These are phyloP conservation scores for Tachysurus fulvidraco DNA, from an alignment of 2,113 vertebrate genomes.

Conservation along the genomic window DNA sequence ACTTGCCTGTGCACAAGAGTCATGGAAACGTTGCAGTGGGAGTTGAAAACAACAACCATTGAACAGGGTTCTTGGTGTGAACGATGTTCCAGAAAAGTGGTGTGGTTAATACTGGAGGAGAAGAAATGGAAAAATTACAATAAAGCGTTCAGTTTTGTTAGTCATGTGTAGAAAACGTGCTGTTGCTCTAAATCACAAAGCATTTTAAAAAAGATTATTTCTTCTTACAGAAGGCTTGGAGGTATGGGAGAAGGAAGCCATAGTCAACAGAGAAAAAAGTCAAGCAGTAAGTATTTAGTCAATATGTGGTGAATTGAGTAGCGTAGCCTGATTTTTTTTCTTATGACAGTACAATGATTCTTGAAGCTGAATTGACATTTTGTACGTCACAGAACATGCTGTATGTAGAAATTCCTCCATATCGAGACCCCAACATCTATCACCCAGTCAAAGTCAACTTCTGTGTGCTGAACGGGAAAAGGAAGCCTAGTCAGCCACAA, in stretches of 20 bases:
- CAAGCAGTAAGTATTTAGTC: slow-evolving; percentile 81
- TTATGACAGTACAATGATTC: not conserved
- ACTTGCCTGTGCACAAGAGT: slow-evolving; percentile 39
- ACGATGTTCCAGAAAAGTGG: slow-evolving; percentile 1
- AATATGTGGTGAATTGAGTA: not conserved
- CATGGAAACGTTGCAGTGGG: slow-evolving; percentile 40
- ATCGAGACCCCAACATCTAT: slow-evolving; percentile 82
- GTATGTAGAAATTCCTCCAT: slow-evolving; percentile 90
- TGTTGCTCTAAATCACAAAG: slow-evolving; percentile 5
- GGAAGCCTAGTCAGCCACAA: slow-evolving; percentile 92
- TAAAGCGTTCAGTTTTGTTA: not conserved
- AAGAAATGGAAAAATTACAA: slow-evolving; percentile 12
- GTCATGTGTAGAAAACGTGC: not conserved
- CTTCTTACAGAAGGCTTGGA: slow-evolving; percentile 87
- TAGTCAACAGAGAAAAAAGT: slow-evolving; percentile 93
- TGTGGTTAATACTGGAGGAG: not conserved
- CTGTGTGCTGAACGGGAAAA: slow-evolving; percentile 92
- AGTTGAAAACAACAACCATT: slow-evolving; percentile 5
- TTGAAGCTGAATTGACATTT: not conserved
- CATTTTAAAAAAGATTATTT: not conserved
- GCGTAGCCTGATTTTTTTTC: not conserved
- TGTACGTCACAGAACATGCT: slow-evolving; percentile 82
- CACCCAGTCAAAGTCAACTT: slow-evolving; percentile 89
- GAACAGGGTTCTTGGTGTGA: slow-evolving; percentile 25
- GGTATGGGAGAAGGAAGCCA: slow-evolving; percentile 93